These are phyloP conservation scores for Sinonovacula constricta DNA, from an alignment of 1,140 invertebrate genomes.

Conservation along the genomic window DNA sequence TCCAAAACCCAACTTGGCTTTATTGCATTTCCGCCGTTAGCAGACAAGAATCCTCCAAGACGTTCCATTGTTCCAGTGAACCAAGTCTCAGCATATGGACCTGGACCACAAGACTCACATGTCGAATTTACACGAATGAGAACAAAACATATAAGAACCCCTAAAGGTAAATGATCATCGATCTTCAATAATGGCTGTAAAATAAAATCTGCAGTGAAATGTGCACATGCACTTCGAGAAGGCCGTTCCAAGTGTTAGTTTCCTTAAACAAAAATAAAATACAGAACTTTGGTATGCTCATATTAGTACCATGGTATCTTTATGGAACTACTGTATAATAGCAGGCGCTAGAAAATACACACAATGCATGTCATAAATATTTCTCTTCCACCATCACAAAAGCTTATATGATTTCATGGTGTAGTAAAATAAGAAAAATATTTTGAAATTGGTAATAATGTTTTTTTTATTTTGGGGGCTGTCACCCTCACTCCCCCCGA, in stretches of 20 bases:
- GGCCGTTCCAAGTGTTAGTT: not conserved
- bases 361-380: too few species aligned
- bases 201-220: not conserved
- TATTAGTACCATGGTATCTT: too few species aligned
- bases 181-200: not conserved
- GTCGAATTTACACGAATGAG: constrained; percentile 72
- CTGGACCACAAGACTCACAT: constrained; percentile 72
- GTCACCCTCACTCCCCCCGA: too few species aligned
- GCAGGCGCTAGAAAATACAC: too few species aligned
- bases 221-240: not conserved
- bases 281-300: too few species aligned
- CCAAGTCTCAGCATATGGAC: constrained; percentile 73
- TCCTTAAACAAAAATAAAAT: not conserved
- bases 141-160: constrained; percentile 73
- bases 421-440: too few species aligned
- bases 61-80: constrained; percentile 71
- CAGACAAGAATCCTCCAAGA: constrained; percentile 60
- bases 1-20: constrained; percentile 70
- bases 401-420: too few species aligned
- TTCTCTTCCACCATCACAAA: too few species aligned
- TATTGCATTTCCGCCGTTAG: constrained; percentile 68
- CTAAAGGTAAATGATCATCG: constrained; percentile 63
- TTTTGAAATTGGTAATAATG: too few species aligned
- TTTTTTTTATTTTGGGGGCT: too few species aligned
- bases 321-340: too few species aligned